Percentiles rank a stretch among this genome's conserved stretches.
These are phyloP conservation scores for Zophobas atratus DNA, from an alignment of 1,140 invertebrate genomes.

Conservation along the genomic window DNA sequence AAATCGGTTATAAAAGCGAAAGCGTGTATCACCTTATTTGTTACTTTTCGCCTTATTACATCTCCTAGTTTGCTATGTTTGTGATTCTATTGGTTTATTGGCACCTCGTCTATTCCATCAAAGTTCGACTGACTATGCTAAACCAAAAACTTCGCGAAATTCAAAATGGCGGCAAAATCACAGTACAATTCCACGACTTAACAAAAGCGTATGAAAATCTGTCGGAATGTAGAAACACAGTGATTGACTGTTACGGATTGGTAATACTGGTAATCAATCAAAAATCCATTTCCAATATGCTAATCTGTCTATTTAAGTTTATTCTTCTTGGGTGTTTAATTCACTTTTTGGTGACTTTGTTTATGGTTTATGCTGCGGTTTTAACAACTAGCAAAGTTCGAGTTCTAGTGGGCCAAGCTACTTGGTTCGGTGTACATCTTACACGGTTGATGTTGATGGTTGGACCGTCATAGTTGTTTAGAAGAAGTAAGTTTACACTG, in stretches of 20 bases:
- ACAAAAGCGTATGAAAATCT: constrained; percentile 21
- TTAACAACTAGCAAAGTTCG: background rate
- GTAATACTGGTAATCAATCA: constrained; percentile 24
- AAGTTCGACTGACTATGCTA: background rate
- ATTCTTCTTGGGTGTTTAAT: constrained; percentile 19
- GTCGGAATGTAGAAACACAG: constrained; percentile 1
- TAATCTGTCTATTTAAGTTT: constrained; percentile 7
- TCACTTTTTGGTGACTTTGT: constrained; percentile 26
- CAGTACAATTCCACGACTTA: background rate
- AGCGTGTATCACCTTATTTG: too few relatives aligned
- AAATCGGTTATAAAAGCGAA: too few relatives aligned
- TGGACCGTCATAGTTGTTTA: constrained; percentile 25
- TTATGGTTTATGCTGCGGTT: background rate
- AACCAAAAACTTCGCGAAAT: constrained; percentile 2
- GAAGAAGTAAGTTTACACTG: background rate
- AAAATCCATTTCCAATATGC: background rate
- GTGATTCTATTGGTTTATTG: constrained; percentile 15
- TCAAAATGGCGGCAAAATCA: background rate
- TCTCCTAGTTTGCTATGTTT: background rate
- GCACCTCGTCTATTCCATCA: constrained; percentile 24
- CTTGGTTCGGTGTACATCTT: constrained; percentile 16
- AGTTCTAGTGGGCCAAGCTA: constrained; percentile 11
- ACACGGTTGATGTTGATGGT: constrained; percentile 19
- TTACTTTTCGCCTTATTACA: background rate
- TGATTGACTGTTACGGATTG: constrained; percentile 13